Conservation (phyloP, 2,113 vertebrate genomes). For the Aythya baeri region DNA sequence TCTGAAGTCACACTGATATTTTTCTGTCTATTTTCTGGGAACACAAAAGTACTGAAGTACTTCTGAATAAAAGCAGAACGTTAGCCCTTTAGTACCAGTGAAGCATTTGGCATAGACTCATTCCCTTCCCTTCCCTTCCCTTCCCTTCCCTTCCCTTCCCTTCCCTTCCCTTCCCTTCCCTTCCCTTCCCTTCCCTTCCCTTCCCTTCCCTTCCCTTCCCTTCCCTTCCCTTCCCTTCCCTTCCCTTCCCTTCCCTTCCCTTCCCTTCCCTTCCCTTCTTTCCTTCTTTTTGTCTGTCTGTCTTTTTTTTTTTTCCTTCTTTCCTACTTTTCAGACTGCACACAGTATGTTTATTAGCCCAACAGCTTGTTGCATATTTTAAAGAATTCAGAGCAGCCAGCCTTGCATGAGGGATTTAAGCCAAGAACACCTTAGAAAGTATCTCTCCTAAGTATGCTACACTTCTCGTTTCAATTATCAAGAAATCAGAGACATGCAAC, state of each 20-base stretch:
- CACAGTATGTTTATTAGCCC: not conserved
- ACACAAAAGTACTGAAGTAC: not conserved
- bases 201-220: too few relatives aligned
- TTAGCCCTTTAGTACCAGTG: not conserved
- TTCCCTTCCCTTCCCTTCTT: not conserved
- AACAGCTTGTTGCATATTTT: not conserved
- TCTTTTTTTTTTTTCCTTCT: too few relatives aligned
- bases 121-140: not conserved
- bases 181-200: too few relatives aligned
- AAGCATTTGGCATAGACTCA: not conserved
- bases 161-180: too few relatives aligned
- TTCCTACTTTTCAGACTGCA: not conserved
- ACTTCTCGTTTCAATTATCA: slow-evolving; percentile 44
- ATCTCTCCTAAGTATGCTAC: not conserved
- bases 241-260: not conserved
- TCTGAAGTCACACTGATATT: not conserved
- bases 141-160: too few relatives aligned
- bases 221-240: too few relatives aligned
- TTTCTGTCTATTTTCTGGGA: not conserved
- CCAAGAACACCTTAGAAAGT: slow-evolving; percentile 12
- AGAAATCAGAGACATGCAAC: not conserved
- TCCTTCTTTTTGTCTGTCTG: too few relatives aligned
- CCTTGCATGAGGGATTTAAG: not conserved
- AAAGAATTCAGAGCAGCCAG: not conserved
- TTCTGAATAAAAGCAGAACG: not conserved